phyloP scores from a whole-genome alignment of 1,140 invertebrate species.

The Idris sp. region DNA sequence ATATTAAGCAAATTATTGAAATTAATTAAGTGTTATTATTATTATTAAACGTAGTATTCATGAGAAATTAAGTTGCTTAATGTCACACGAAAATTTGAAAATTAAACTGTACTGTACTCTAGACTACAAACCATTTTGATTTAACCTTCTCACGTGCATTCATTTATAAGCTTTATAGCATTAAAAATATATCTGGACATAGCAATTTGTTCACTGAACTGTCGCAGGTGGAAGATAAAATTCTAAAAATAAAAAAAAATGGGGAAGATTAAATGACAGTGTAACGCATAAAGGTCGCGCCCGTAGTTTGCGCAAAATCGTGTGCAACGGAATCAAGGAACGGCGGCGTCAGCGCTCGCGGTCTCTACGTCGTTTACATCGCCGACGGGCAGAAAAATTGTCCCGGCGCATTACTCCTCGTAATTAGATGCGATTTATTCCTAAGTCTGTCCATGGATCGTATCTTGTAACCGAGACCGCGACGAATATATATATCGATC shows the following conservation, averaged over 20 bases:
- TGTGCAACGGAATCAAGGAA: constrained; percentile 22
- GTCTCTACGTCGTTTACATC: constrained; percentile 45
- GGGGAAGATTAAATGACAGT: constrained; percentile 30
- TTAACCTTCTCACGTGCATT: no score
- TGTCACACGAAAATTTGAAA: no score
- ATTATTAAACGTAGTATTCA: no score
- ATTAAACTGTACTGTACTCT: no score
- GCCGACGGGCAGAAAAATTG: constrained; percentile 66
- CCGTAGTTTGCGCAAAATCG: constrained; percentile 32
- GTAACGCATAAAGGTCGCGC: constrained; percentile 30
- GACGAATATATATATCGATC: constrained; percentile 53
- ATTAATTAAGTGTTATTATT: no score
- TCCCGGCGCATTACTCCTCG: constrained; percentile 70
- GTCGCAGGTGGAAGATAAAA: constrained; percentile 2
- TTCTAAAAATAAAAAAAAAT: not conserved
- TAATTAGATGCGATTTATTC: constrained; percentile 77
- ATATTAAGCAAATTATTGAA: no score
- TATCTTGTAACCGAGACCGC: constrained; percentile 56
- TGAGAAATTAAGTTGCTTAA: no score
- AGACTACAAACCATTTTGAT: no score
- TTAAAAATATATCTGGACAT: constrained; percentile 1
- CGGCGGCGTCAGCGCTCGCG: constrained; percentile 25
- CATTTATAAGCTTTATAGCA: no score
- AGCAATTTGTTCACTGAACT: constrained; percentile 1
- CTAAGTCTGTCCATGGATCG: constrained; percentile 54